A percentile compares a stretch with the other conserved stretches of the same genome.
Conservation (phyloP, 2,113 vertebrate species). For the Labrus mixtus region DNA sequence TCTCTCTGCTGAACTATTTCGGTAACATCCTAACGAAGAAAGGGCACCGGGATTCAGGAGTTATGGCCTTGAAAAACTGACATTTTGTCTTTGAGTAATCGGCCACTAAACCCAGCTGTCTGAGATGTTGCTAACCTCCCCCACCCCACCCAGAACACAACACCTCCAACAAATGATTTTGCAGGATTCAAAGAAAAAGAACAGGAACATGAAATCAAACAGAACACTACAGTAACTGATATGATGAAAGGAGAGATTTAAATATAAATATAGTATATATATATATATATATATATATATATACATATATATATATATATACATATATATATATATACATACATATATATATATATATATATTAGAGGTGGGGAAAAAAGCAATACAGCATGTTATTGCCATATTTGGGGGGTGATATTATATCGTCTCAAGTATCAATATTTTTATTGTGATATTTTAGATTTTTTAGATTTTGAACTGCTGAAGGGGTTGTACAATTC, state of each 20-base stretch:
- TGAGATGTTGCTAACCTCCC: constrained; percentile 48
- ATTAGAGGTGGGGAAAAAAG: too few relatives aligned
- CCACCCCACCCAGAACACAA: constrained; percentile 5
- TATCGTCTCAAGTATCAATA: too few relatives aligned
- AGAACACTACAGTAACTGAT: constrained; percentile 58
- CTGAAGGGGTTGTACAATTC: too few relatives aligned
- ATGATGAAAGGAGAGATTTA: constrained; percentile 55
- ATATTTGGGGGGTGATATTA: too few relatives aligned
- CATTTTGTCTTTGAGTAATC: constrained; percentile 82
- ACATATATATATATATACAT: too few relatives aligned
- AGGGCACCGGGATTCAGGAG: constrained; percentile 77
- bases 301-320: too few relatives aligned
- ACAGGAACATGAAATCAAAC: constrained; percentile 62
- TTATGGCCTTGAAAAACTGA: constrained; percentile 83
- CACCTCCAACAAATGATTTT: constrained; percentile 33
- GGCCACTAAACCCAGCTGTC: constrained; percentile 70
- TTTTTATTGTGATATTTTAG: too few relatives aligned
- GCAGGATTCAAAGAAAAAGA: constrained; percentile 26
- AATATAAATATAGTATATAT: too few relatives aligned
- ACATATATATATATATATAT: too few relatives aligned
- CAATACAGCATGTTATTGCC: too few relatives aligned
- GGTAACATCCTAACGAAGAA: constrained; percentile 81
- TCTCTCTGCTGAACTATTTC: constrained; percentile 83
- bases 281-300: too few relatives aligned
- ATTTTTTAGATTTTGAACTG: too few relatives aligned